These are phyloP conservation scores for Zygothrica quintamaculata DNA, from an alignment of 2,888 invertebrate species.

Conservation along the genomic window DNA sequence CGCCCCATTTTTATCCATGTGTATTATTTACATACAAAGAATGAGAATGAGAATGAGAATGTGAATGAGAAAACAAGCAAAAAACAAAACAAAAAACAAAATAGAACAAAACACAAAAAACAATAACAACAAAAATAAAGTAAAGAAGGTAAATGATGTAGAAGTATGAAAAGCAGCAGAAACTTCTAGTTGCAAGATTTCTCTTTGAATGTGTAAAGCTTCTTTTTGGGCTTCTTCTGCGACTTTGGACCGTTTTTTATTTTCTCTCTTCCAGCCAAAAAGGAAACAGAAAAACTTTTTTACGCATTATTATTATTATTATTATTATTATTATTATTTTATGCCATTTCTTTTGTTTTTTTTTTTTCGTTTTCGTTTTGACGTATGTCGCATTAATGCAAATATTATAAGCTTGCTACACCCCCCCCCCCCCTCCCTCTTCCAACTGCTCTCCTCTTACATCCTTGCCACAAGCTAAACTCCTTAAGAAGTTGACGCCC, in stretches of 20 bases:
- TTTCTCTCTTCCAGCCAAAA: conserved; percentile 25
- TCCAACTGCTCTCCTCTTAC: too few relatives aligned
- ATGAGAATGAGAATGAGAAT: too few relatives aligned
- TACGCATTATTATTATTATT: background rate
- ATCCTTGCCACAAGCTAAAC: too few relatives aligned
- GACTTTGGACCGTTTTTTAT: conserved; percentile 59
- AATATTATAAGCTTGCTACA: conserved; percentile 63
- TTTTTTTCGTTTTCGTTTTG: conserved; percentile 29
- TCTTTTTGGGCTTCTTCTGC: conserved; percentile 10
- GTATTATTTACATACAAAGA: conserved; percentile 64
- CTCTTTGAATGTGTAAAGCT: conserved; percentile 38
- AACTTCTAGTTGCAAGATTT: conserved; percentile 39
- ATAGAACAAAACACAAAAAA: too few relatives aligned
- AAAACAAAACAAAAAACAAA: too few relatives aligned
- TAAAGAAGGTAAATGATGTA: too few relatives aligned
- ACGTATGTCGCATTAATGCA: conserved; percentile 65
- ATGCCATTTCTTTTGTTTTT: background rate
- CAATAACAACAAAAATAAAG: too few relatives aligned
- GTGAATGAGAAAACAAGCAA: conserved; percentile 2
- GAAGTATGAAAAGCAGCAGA: background rate
- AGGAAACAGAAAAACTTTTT: conserved; percentile 39
- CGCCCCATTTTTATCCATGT: conserved; percentile 40
- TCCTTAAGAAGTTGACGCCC: too few relatives aligned
- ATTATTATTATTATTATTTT: background rate
- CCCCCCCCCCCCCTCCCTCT: conserved; percentile 8